Base-by-base conservation (phyloP, 2,888 invertebrate genomes). In the Coronaproctus castanopsis region DNA sequence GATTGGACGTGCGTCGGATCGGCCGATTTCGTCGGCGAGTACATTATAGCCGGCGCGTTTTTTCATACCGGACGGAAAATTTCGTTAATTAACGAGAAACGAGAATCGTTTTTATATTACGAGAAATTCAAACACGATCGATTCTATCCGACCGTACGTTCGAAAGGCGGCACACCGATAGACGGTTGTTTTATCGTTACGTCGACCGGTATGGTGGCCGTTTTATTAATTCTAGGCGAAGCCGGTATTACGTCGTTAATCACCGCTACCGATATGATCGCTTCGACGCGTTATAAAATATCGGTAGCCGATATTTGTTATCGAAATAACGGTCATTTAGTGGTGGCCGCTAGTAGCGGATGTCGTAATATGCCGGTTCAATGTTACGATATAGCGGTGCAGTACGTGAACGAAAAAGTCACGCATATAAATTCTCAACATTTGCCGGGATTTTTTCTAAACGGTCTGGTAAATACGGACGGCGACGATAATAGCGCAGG, bases 11-110 rank as follows among this genome's bases (percentile, higher is more conserved):
- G 84, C 61, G 72, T 85, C 1, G 83, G 85, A 62, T 78, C 78
- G 51, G 81, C 83, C 5, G 74, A 71, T 57, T 77, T 83, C 65
- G 71, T 77, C 69, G 89, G 89, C 14, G 95, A 95, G 72, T 84
- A 87, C 67, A 85, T 93, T 67, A 77, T 93, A 56, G 79, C 83
- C 50, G 82, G 84, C 0, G 81, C 81, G 5, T 93, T 92, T 76
- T 90, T 91, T 70, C 90, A 92, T 73, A 87, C 85, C 67, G 92
- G 92, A 0, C 82, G 87, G 62, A 84, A 87, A 74, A 78, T 81
- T 50, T 77, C 77, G 62, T 69, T 80, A 48, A 76, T 76, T 63
- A 73, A 82, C 0, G 92, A 92, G 60, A 89, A 90, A 70, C 79
- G 82, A 59, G 92, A 93, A 60, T 82, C 81, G 67, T 74, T 81